Evolutionary conservation across 1,140 invertebrate genomes (phyloP), one percentile per base, ranked within the genome.

Genomic region (Calephelis virginiensis): DNA sequence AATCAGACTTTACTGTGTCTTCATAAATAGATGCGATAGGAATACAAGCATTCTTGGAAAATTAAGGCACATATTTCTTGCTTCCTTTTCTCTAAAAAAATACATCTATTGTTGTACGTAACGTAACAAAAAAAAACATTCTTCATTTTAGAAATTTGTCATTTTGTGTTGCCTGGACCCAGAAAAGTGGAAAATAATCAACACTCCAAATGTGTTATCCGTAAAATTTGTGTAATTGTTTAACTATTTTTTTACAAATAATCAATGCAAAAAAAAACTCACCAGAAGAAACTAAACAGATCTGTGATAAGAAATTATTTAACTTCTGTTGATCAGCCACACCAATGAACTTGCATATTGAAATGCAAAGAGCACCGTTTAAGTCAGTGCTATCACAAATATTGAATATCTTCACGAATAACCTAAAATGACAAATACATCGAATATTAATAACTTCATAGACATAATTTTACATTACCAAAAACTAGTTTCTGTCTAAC

Each of bases 331-430:
- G 84, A 49, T 88, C 86, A 1, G 85, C 88, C 9, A 89, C 78
- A 1, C 86, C 88, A 8, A 90, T 78, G 63, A 84, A 90, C 38
- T 83, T 85, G 74, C 83, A 85, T n/a, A 91, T 79, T 3, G 85
- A 81, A n/a, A 88, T 73, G 56, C 89, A 86, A 3, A 90, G 74
- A 5, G 77, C 68, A 61, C 75, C 76, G 64, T 75, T 83, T 13
- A 83, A 59, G 40, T 86, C 83, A 0, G 77, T 71, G 13, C 73
- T 77, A 17, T 91, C 91, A 62, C 91, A 91, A 0, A 82, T 82
- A 6, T 68, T 72, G 59, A 91, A 91, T 71, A 92, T 89, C 69
- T 90, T 91, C 61, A 90, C 85, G 67, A 92, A 91, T 5, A 92
- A 64, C 64, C 91, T 92, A 64, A 10, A 74, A 76, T 28, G 28